Base-by-base conservation (phyloP, 2,888 invertebrate species). In the Nomada fucata region DNA sequence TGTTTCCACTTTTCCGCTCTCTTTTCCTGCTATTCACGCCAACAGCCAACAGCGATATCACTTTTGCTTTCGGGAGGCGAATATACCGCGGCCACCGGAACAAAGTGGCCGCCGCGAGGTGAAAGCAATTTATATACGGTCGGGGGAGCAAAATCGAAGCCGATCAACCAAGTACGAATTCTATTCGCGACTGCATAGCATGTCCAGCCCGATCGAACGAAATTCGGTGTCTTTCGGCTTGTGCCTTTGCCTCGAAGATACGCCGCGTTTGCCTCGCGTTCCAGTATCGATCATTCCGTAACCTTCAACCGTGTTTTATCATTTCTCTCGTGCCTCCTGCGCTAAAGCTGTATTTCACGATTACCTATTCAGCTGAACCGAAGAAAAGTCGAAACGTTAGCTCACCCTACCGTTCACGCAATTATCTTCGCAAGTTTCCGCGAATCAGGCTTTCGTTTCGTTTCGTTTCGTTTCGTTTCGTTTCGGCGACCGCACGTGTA, bases 191-290 rank as follows among this genome's bases (percentile, higher is more conserved):
- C 84, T 71, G 2, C 26, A 26, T 26, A 71, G 82, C 67, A 47
- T 76, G 84, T 83, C 82, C 88, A 67, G 75, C 84, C 60, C 85
- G 80, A 86, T 89, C 86, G 83, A 88, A 86, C 86, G 86, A 89
- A 87, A 90, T 89, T 86, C 86, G n/a, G 76, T 87, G 86, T 88
- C 88, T 89, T 85, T 79, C 84, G 65, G 20, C 23, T 29, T 36
- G 11, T 64, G 15, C 55, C 63, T 57, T 55, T 26, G 9, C 44
- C 36, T 4, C 29, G 26, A 0, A 18, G 26, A 53, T 55, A 20
- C 36, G 67, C 60, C 29, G 26, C 67, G 64, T 80, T 83, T 72
- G 75, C 69, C 71, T 69, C 83, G 76, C 79, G 36, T 76, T 72
- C 76, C 36, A 68, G 76, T 60, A 65, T 74, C 70, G 69, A 65